Conservation (phyloP, 2,797 vertebrate species). For the Mus minutoides region DNA sequence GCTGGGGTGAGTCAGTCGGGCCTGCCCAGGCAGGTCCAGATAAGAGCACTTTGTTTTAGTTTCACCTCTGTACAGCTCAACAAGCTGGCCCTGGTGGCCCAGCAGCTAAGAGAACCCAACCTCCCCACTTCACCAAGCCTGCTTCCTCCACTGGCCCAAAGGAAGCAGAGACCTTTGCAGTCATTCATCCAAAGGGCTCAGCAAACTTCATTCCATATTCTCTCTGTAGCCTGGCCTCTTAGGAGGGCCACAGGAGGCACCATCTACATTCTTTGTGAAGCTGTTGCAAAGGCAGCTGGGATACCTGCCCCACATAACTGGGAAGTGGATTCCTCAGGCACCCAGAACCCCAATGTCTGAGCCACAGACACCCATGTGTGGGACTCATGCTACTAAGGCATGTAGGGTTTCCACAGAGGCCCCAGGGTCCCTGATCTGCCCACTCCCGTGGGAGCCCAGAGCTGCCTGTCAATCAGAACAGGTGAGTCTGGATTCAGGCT, state of each 20-base stretch:
- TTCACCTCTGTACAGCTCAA: not conserved
- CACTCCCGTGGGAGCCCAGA: rapidly evolving
- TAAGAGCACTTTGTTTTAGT: rapidly evolving
- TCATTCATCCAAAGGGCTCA: not conserved
- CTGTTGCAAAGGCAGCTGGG: not conserved
- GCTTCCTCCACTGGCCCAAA: not conserved
- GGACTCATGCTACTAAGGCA: not conserved
- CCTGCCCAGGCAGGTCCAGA: not conserved
- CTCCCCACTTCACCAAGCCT: not conserved
- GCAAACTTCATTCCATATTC: rapidly evolving
- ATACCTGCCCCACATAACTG: not conserved
- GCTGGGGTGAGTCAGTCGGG: rapidly evolving
- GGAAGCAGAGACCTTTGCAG: not conserved
- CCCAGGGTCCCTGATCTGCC: rapidly evolving
- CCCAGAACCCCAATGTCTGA: not conserved
- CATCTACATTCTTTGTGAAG: not conserved
- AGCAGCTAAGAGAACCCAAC: not conserved
- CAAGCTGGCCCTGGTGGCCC: not conserved
- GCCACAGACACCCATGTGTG: rapidly evolving
- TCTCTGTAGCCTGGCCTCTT: rapidly evolving
- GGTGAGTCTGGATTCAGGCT: not conserved
- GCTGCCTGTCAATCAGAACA: not conserved
- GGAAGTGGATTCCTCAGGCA: not conserved
- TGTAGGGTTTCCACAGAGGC: not conserved
- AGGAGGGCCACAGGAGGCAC: not conserved